Conservation (phyloP, 2,113 vertebrate genomes). For the Myiopsitta monachus region DNA sequence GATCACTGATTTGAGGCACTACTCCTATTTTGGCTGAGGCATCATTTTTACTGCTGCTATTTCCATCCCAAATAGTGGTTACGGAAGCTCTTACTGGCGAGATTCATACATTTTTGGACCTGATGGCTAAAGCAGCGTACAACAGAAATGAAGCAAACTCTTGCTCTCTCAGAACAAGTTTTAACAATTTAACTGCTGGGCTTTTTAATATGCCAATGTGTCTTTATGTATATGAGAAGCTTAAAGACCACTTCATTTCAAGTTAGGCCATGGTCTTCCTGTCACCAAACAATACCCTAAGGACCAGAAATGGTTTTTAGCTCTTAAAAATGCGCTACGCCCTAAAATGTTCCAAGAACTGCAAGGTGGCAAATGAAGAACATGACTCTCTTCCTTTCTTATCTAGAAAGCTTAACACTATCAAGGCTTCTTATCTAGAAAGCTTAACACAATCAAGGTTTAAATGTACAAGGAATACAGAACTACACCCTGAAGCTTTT, state of each 20-base stretch:
- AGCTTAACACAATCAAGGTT: neutral
- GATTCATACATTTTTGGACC: neutral
- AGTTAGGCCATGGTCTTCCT: neutral
- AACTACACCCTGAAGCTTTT: neutral
- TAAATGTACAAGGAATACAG: neutral
- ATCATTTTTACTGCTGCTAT: neutral
- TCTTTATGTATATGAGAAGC: neutral
- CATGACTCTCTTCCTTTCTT: neutral
- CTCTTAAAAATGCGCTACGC: neutral
- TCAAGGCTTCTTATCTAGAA: neutral
- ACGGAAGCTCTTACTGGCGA: neutral
- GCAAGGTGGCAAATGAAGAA: neutral
- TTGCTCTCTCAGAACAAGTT: neutral
- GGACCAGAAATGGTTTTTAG: neutral
- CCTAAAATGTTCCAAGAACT: neutral
- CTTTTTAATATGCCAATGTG: neutral
- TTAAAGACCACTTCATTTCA: neutral
- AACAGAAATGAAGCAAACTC: slow-evolving; percentile 19
- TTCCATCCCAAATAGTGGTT: neutral
- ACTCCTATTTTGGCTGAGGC: neutral
- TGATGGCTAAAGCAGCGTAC: neutral
- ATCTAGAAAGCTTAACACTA: neutral
- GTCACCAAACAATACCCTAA: neutral
- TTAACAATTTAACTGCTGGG: neutral
- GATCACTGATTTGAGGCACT: neutral